Evolutionary conservation across 2,113 vertebrate genomes (phyloP).

Genomic region (Elephantulus edwardii): DNA sequence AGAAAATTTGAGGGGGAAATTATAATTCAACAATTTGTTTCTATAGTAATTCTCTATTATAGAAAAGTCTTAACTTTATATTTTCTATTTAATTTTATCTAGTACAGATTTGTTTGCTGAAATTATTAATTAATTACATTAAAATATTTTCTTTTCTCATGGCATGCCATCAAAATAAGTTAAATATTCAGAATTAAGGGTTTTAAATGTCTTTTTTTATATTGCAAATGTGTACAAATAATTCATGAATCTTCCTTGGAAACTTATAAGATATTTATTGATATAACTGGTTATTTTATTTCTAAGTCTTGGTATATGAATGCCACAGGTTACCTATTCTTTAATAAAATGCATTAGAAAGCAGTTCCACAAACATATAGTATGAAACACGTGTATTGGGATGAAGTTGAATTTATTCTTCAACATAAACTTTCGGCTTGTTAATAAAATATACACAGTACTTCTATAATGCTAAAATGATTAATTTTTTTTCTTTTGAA

Average conservation of each 20-base stretch:
- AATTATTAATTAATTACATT: neutral
- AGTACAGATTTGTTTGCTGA: neutral
- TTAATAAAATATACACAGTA: neutral
- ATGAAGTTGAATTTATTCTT: neutral
- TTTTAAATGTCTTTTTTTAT: neutral
- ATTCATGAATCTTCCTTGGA: neutral
- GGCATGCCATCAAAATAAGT: neutral
- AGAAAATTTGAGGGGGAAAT: constrained; percentile 30
- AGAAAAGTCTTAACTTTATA: neutral
- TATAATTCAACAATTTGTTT: neutral
- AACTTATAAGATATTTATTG: neutral
- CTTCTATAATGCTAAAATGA: neutral
- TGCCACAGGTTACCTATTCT: neutral
- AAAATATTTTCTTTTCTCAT: neutral
- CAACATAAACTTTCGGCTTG: neutral
- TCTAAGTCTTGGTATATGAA: neutral
- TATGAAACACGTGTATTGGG: neutral
- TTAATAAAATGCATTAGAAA: neutral
- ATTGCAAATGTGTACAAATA: neutral
- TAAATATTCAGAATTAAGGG: neutral
- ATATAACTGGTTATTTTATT: neutral
- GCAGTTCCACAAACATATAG: neutral
- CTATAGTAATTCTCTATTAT: neutral
- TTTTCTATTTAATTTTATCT: neutral
- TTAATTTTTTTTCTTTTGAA: neutral